These are phyloP conservation scores for Agrenia bidenticulata DNA, from an alignment of 2,888 invertebrate species.

Conservation along the genomic window DNA sequence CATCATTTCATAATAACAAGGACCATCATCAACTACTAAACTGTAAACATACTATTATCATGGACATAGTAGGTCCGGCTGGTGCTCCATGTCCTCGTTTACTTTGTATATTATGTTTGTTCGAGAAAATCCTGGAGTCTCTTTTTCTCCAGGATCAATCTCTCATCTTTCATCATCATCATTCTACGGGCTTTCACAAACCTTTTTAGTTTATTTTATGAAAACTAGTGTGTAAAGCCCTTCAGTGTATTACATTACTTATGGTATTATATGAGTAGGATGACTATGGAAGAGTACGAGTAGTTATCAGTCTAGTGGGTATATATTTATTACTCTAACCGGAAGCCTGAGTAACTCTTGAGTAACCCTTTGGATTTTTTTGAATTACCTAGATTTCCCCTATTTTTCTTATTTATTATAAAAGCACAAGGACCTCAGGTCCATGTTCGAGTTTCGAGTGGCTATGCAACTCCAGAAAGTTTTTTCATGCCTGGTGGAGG, in stretches of 20 bases:
- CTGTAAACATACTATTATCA: neutral
- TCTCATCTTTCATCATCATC: conserved; percentile 15
- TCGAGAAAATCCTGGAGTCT: conserved; percentile 1
- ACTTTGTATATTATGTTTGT: conserved; percentile 1
- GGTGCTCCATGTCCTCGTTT: neutral
- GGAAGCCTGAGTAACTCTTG: no score
- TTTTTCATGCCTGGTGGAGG: neutral
- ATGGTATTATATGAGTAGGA: no score
- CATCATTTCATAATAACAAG: no score
- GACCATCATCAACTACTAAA: no score
- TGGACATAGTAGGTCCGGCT: neutral
- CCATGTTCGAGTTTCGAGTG: neutral
- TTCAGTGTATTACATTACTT: neutral
- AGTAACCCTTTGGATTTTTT: no score
- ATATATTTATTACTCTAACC: no score
- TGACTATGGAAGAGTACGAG: no score
- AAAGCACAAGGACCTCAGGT: no score
- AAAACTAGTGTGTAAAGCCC: neutral
- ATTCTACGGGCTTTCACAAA: conserved; percentile 2
- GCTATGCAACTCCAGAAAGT: neutral
- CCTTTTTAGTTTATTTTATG: conserved; percentile 12
- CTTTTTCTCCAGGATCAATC: conserved; percentile 10
- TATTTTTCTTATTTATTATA: no score
- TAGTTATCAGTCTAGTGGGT: no score
- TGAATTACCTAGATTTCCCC: no score